Evolutionary conservation across 1,140 invertebrate genomes (phyloP), one percentile per base, ranked within the genome.

Genomic region (Caenorhabditis briggsae): DNA sequence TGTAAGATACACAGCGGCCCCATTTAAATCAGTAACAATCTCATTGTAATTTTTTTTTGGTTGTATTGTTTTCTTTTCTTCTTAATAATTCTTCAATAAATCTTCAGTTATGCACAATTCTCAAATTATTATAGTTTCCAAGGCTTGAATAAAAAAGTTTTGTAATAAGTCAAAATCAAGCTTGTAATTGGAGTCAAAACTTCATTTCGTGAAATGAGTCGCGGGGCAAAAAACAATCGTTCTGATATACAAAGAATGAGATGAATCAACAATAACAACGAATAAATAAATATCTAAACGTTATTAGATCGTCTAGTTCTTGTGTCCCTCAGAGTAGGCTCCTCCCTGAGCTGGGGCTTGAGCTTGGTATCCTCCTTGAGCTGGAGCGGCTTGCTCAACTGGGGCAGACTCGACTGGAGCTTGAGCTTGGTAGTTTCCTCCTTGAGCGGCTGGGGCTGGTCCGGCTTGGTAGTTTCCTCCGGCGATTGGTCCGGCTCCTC

Each of bases 271-370:
- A 78, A 78, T 78, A 78, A 78, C 46, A 78, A 78, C 70, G 20
- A 78, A 50, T 48, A 78, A 78, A 50, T 50, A 78, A 23, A 53
- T 78, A 50, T 78, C 43, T 78, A 50, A 50, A 78, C 46, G 43
- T 78, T 50, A 78, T 74, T 74, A 74, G 65, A 74, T 74, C 65
- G 70, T 78, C 46, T 78, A 78, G 46, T 78, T 78, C 70, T 78
- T 78, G 20, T 78, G 43, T 48, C 46, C 46, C 33, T 50, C 46
- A 50, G 70, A 23, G 46, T 78, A 78, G 16, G 70, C 70, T 50
- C 43, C 70, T 50, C 43, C 70, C 3, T 33, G 33, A 6, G 70
- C 70, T 78, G 70, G 70, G n/a, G 43, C 70, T 65, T 11, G 9
- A 33, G 61, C 61, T 33, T 65, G 61, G 61, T 65, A 65, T 12